phyloP scores from a whole-genome alignment of 2,113 vertebrate genomes.

The Anoplopoma fimbria region DNA sequence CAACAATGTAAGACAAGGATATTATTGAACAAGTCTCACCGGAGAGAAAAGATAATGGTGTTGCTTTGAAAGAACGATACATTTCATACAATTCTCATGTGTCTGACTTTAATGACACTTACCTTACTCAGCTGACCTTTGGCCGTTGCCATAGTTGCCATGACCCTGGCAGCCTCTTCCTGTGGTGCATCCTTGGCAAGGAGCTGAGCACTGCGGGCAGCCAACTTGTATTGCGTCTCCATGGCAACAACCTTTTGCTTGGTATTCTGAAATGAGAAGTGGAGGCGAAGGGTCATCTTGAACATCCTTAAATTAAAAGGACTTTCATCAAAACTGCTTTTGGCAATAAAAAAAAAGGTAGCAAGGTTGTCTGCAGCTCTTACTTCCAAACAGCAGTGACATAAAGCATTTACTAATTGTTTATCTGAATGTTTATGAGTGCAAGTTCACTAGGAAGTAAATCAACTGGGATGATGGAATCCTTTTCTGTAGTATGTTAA shows the following conservation, averaged over 20 bases:
- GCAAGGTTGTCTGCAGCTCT: not conserved
- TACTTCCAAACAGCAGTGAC: not conserved
- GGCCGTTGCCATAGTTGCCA: constrained; percentile 85
- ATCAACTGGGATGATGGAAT: too few species aligned
- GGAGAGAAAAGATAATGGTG: not conserved
- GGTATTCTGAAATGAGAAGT: constrained; percentile 83
- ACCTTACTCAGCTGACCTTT: constrained; percentile 93
- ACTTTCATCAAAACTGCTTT: constrained; percentile 19
- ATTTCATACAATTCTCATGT: not conserved
- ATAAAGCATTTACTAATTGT: not conserved
- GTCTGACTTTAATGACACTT: constrained; percentile 7
- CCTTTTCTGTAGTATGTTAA: too few species aligned
- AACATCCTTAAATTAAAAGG: not conserved
- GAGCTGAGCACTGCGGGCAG: constrained; percentile 88
- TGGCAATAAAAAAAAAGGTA: not conserved
- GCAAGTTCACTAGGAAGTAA: too few species aligned
- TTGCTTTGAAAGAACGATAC: not conserved
- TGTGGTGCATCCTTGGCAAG: constrained; percentile 89
- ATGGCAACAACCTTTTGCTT: constrained; percentile 91
- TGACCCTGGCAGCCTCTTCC: constrained; percentile 88
- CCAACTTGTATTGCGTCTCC: constrained; percentile 92
- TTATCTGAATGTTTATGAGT: not conserved
- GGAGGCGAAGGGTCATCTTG: constrained; percentile 26
- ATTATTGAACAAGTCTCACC: not conserved
- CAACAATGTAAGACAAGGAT: not conserved